phyloP scores from a whole-genome alignment of 2,888 invertebrate species.

The Anaspis maculata region DNA sequence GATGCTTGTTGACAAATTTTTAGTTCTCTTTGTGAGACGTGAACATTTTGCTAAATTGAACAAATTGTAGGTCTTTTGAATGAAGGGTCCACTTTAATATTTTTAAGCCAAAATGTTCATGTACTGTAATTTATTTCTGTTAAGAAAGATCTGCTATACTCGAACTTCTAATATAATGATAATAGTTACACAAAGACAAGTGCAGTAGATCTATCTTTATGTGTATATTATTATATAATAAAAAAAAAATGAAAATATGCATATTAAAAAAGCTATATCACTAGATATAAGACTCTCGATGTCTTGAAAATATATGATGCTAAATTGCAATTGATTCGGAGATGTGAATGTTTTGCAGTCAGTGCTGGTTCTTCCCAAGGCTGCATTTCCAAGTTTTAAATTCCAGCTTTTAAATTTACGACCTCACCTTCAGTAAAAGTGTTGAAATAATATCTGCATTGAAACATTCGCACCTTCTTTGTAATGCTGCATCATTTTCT shows the following conservation, averaged over 20 bases:
- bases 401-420: no score
- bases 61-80: slow-evolving; percentile 5
- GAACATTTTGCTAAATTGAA: slow-evolving; percentile 8
- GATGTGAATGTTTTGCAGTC: no score
- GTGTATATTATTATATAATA: slow-evolving; percentile 10
- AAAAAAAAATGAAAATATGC: no score
- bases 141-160: slow-evolving; percentile 14
- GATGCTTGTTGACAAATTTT: slow-evolving; percentile 13
- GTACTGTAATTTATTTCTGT: slow-evolving; percentile 10
- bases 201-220: slow-evolving; percentile 9
- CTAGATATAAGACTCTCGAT: slow-evolving; percentile 8
- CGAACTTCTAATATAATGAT: slow-evolving; percentile 4
- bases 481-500: slow-evolving; percentile 4
- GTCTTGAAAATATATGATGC: no score
- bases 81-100: slow-evolving; percentile 11
- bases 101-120: slow-evolving; percentile 9
- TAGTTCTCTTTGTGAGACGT: no score
- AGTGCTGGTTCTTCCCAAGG: no score
- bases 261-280: no score
- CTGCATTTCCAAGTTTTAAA: no score
- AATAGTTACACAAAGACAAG: slow-evolving; percentile 5
- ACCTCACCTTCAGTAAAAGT: no score
- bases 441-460: no score
- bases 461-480: no score
- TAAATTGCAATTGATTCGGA: no score